Percentiles rank a stretch among this genome's conserved stretches.
Evolutionary conservation across 1,140 invertebrate species (phyloP).

Genomic region (Papilio polytes): DNA sequence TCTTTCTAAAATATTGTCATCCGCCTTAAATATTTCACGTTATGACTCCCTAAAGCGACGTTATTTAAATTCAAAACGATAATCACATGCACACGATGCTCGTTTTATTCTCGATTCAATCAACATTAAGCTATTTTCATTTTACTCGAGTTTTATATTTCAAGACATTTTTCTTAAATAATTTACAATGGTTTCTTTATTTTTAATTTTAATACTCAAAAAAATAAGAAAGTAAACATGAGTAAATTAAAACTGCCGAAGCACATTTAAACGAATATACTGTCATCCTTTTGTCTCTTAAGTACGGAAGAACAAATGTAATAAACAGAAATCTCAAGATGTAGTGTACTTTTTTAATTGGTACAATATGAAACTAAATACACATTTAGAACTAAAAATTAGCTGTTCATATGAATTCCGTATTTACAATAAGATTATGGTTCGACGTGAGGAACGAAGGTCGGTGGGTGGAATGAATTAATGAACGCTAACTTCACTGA

Average conservation of each 20-base stretch:
- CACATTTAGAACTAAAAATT: background rate
- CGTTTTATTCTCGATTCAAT: slow-evolving; percentile 43
- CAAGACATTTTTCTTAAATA: too few species aligned
- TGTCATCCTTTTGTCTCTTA: too few species aligned
- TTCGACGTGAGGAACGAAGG: slow-evolving; percentile 25
- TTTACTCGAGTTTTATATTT: too few species aligned
- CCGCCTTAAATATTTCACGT: slow-evolving; percentile 80
- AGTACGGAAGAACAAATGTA: too few species aligned
- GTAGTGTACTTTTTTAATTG: background rate
- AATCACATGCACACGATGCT: slow-evolving; percentile 32
- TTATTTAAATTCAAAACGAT: slow-evolving; percentile 62
- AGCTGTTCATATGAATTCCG: background rate
- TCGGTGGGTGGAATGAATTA: slow-evolving; percentile 26
- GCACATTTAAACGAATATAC: too few species aligned
- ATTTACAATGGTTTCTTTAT: too few species aligned
- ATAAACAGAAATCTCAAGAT: background rate
- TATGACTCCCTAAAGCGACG: slow-evolving; percentile 69
- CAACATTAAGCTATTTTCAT: background rate
- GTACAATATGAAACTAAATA: background rate
- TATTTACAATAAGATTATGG: slow-evolving; percentile 30
- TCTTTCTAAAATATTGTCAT: slow-evolving; percentile 82
- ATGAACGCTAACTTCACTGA: slow-evolving; percentile 25
- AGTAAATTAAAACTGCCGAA: too few species aligned
- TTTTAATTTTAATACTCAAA: too few species aligned
- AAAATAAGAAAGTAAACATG: too few species aligned